Evolutionary conservation across 2,888 invertebrate genomes (phyloP).

Genomic region (Agrilus mali): DNA sequence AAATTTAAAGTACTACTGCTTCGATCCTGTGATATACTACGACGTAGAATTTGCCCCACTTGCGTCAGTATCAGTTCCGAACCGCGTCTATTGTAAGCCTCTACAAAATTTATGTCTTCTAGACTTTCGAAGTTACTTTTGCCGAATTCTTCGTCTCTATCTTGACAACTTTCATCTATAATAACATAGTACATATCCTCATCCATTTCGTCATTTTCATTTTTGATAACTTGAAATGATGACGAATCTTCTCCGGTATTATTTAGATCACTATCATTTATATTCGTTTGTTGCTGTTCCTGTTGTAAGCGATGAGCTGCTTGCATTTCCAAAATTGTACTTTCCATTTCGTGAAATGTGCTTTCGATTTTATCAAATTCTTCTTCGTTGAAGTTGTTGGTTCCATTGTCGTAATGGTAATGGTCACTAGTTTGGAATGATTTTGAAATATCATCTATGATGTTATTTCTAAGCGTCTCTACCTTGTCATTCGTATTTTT

Average conservation of each 20-base stretch:
- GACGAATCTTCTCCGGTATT: neutral
- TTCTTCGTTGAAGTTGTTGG: slow-evolving; percentile 1
- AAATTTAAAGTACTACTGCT: too few species aligned
- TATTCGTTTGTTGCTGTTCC: neutral
- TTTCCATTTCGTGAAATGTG: slow-evolving; percentile 2
- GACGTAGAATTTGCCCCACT: slow-evolving; percentile 8
- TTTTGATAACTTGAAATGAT: neutral
- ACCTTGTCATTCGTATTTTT: too few species aligned
- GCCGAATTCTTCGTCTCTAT: slow-evolving; percentile 15
- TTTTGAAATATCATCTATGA: too few species aligned
- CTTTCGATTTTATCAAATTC: slow-evolving; percentile 7
- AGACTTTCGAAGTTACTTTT: slow-evolving; percentile 11
- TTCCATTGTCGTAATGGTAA: too few species aligned
- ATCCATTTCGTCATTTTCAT: neutral
- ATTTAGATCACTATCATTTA: neutral
- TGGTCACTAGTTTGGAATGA: too few species aligned
- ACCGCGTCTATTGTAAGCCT: slow-evolving; percentile 24
- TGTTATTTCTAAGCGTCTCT: too few species aligned
- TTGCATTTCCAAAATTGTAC: slow-evolving; percentile 2
- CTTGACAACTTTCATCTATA: neutral
- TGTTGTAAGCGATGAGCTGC: neutral
- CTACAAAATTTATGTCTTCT: slow-evolving; percentile 18
- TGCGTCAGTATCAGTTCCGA: slow-evolving; percentile 21
- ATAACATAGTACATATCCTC: neutral
- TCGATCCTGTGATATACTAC: too few species aligned